Evolutionary conservation across 2,797 vertebrate species (phyloP).

Genomic region (Microctenopoma stevenorrisi): DNA sequence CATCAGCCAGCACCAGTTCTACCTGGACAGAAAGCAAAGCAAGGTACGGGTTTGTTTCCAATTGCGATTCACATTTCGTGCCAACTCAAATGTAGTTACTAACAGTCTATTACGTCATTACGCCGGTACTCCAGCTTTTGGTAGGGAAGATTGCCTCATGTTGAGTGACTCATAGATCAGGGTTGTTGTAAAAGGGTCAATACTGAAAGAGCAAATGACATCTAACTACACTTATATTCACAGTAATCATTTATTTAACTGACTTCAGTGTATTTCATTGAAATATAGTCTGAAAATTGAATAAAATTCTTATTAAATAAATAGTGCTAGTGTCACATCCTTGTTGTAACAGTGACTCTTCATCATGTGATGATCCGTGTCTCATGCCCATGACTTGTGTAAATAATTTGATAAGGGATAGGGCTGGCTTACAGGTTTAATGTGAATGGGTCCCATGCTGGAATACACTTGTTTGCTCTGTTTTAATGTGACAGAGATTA

Average conservation of each 20-base stretch:
- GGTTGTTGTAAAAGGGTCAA: neutral
- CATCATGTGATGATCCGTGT: conserved; percentile 51
- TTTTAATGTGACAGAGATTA: neutral
- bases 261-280: neutral
- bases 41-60: conserved; percentile 87
- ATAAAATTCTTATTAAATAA: neutral
- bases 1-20: conserved; percentile 99
- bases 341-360: conserved; percentile 27
- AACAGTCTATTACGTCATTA: neutral
- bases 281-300: conserved; percentile 4
- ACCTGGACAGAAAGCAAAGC: conserved; percentile 97
- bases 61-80: neutral
- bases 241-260: neutral
- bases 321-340: conserved; percentile 19
- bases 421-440: conserved; percentile 1
- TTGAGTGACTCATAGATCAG: conserved; percentile 1
- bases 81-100: neutral
- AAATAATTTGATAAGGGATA: conserved; percentile 21
- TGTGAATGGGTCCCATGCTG: neutral
- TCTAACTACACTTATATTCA: neutral
- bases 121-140: neutral
- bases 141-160: conserved; percentile 4
- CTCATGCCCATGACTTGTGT: conserved; percentile 34
- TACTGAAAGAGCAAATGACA: neutral
- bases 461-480: neutral